Percentiles rank a stretch among this genome's conserved stretches.
Conservation (phyloP, 2,113 vertebrate genomes). For the Naja naja region DNA sequence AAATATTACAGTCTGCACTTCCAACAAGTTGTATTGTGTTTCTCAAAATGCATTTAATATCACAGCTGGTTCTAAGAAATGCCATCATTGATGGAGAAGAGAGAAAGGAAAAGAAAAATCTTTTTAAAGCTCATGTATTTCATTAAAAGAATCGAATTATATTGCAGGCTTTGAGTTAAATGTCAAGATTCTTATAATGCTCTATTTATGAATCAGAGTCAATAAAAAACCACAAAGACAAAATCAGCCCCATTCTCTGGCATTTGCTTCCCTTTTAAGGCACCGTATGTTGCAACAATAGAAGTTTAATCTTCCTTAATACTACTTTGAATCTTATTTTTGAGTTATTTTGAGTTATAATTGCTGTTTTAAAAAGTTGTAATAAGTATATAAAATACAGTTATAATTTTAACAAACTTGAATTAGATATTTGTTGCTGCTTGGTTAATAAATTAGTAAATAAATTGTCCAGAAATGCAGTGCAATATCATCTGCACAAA, state of each 20-base stretch:
- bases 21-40: neutral
- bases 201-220: neutral
- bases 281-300: slow-evolving; percentile 3
- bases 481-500: neutral
- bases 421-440: neutral
- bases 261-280: neutral
- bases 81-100: neutral
- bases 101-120: neutral
- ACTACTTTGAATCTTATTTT: neutral
- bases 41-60: neutral
- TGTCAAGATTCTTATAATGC: neutral
- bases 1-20: neutral
- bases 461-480: neutral
- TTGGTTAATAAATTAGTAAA: neutral
- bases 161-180: neutral
- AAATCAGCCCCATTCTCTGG: neutral
- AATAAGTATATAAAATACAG: neutral
- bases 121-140: neutral
- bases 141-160: slow-evolving; percentile 4
- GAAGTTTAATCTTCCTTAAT: neutral
- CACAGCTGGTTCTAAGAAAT: neutral
- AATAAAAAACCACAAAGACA: neutral
- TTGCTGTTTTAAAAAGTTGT: neutral
- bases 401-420: neutral
- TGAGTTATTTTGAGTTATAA: neutral